A percentile compares a stretch with the other conserved stretches of the same genome.
Evolutionary conservation across 2,888 invertebrate species (phyloP).

Genomic region (Ormyrus thymus): DNA sequence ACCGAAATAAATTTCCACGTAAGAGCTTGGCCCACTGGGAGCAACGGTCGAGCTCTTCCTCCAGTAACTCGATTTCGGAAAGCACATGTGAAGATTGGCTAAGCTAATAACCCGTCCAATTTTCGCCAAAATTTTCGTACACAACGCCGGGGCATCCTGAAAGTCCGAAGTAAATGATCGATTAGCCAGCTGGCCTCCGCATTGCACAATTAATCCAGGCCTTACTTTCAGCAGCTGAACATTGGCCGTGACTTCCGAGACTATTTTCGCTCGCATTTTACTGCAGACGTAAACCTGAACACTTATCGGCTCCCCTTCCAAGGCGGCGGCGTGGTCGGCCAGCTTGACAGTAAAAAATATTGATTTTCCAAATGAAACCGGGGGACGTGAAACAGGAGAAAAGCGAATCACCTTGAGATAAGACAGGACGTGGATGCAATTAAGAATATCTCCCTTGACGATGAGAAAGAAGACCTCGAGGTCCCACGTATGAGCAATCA

Average conservation of each 20-base stretch:
- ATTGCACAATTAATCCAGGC: too few relatives aligned
- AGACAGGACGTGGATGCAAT: constrained; percentile 70
- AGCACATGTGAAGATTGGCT: constrained; percentile 88
- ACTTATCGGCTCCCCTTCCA: constrained; percentile 79
- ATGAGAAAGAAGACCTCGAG: constrained; percentile 83
- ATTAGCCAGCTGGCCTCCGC: too few relatives aligned
- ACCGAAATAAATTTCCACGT: constrained; percentile 86
- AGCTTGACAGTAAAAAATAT: constrained; percentile 74
- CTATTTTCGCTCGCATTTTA: constrained; percentile 87
- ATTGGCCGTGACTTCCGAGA: constrained; percentile 86
- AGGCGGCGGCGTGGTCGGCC: constrained; percentile 79
- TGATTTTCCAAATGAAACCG: too few relatives aligned
- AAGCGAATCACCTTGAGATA: constrained; percentile 67
- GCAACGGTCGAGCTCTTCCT: constrained; percentile 73
- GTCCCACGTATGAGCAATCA: constrained; percentile 85
- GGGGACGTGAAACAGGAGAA: background rate
- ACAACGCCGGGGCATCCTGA: constrained; percentile 84
- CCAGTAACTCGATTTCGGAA: constrained; percentile 85
- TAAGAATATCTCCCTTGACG: constrained; percentile 72
- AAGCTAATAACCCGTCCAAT: constrained; percentile 86
- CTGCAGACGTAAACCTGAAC: constrained; percentile 88
- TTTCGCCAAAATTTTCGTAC: constrained; percentile 83
- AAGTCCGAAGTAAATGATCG: background rate
- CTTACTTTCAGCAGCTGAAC: constrained; percentile 84
- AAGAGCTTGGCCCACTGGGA: constrained; percentile 77